These are phyloP conservation scores for Hoplodrina ambigua DNA, from an alignment of 2,888 invertebrate species.

Conservation along the genomic window DNA sequence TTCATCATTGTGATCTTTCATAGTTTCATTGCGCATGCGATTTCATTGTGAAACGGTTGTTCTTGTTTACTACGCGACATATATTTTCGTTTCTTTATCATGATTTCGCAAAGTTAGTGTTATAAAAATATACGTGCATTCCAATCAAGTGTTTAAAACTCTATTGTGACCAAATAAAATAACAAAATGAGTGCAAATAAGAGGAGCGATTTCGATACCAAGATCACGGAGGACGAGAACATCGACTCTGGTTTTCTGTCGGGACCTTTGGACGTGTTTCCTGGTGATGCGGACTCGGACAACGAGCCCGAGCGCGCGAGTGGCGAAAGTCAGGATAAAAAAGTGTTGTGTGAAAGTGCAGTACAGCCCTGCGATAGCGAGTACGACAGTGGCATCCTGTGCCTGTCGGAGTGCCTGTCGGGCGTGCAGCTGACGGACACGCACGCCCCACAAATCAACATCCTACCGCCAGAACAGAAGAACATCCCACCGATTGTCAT, in stretches of 20 bases:
- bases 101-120: constrained; percentile 72
- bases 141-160: constrained; percentile 40
- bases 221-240: constrained; percentile 78
- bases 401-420: constrained; percentile 89
- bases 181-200: constrained; percentile 85
- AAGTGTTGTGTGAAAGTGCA: constrained; percentile 71
- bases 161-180: constrained; percentile 68
- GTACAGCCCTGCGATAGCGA: constrained; percentile 60
- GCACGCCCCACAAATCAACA: constrained; percentile 40
- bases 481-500: constrained; percentile 90
- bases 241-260: constrained; percentile 84
- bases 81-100: constrained; percentile 68
- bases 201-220: constrained; percentile 78
- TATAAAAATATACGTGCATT: constrained; percentile 43
- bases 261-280: constrained; percentile 63
- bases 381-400: constrained; percentile 92
- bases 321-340: constrained; percentile 63
- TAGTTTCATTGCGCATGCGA: constrained; percentile 77
- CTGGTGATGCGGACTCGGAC: constrained; percentile 61
- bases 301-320: constrained; percentile 52
- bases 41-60: constrained; percentile 67
- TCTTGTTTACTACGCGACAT: constrained; percentile 64
- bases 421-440: constrained; percentile 63
- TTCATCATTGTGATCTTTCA: constrained; percentile 28
- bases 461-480: constrained; percentile 62